Evolutionary conservation across 2,113 vertebrate species (phyloP), one percentile per base, ranked within the genome.

Genomic region (Scophthalmus maximus): DNA sequence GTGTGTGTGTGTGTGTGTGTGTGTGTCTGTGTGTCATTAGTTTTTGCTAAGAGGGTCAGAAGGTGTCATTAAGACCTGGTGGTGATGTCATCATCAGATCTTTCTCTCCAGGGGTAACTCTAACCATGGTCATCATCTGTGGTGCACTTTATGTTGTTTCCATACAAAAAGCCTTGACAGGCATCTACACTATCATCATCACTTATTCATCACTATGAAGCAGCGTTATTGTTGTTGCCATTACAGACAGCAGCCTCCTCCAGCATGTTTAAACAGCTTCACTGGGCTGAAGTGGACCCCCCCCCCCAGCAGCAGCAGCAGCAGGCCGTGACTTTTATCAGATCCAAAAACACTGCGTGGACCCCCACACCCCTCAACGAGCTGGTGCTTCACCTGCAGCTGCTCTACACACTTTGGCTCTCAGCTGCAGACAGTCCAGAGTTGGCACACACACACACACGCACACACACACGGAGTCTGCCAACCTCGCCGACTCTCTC

Each of bases 81-180:
- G 75, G 78, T 91, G 81, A 92, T 87, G 84, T 88, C 90, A 91
- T 78, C 77, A 62, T 59, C 29, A 36, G 15, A 73, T 63, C 38
- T 67, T 52, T 42, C 51, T 40, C 34, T n/a, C n/a, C n/a, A n/a
- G n/a, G 17, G 5, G 53, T n/a, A 46, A 46, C 42, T 6, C 6
- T 8, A 46, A 46, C 5, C 18, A 40, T 40, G n/a, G n/a, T n/a
- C n/a, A n/a, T n/a, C n/a, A n/a, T n/a, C n/a, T n/a, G n/a, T n/a
- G n/a, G n/a, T n/a, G n/a, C n/a, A n/a, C n/a, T n/a, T n/a, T n/a
- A n/a, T n/a, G n/a, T n/a, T n/a, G n/a, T n/a, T n/a, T n/a, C n/a
- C n/a, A n/a, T n/a, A n/a, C n/a, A n/a, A n/a, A 17, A 34, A 40
- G 36, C 17, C 11, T 2, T 14, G 3, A 38, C 36, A 38, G 36